Conservation (phyloP, 1,140 invertebrate species). For the Pseudachorutes palmiensis region DNA sequence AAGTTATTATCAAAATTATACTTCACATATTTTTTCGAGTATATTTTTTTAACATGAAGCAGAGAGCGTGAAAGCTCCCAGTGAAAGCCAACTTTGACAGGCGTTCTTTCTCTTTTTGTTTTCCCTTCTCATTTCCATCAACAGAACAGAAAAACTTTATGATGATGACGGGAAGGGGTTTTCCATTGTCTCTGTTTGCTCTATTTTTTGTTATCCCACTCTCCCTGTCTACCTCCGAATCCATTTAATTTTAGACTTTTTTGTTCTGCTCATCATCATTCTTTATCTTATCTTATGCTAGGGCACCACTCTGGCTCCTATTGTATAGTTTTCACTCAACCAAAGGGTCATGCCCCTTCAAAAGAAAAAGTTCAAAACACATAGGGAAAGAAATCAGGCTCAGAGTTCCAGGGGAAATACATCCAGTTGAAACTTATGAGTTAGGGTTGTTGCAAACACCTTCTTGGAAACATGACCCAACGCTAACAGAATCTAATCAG, state of each 20-base stretch:
- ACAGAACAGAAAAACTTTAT: neutral
- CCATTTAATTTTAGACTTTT: neutral
- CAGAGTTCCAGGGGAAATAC: too few relatives aligned
- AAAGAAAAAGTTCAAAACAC: too few relatives aligned
- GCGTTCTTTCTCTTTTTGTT: neutral
- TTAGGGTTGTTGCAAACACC: too few relatives aligned
- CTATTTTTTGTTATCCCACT: neutral
- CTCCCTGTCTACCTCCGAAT: neutral
- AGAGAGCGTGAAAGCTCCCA: neutral
- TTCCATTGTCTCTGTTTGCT: neutral
- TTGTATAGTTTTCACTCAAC: too few relatives aligned
- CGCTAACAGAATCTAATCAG: too few relatives aligned
- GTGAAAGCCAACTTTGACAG: slow-evolving; percentile 6
- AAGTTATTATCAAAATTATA: slow-evolving; percentile 22
- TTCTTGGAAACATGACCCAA: too few relatives aligned
- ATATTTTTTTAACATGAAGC: neutral
- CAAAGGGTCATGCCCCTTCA: too few relatives aligned
- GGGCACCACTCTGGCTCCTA: too few relatives aligned
- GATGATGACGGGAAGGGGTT: neutral
- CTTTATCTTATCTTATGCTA: too few relatives aligned
- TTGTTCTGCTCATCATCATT: neutral
- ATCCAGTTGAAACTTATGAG: too few relatives aligned
- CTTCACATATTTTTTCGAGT: neutral
- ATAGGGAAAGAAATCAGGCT: too few relatives aligned
- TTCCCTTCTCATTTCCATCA: slow-evolving; percentile 8